These are phyloP conservation scores for Poeciliopsis retropinna DNA, from an alignment of 2,113 vertebrate genomes.

Conservation along the genomic window DNA sequence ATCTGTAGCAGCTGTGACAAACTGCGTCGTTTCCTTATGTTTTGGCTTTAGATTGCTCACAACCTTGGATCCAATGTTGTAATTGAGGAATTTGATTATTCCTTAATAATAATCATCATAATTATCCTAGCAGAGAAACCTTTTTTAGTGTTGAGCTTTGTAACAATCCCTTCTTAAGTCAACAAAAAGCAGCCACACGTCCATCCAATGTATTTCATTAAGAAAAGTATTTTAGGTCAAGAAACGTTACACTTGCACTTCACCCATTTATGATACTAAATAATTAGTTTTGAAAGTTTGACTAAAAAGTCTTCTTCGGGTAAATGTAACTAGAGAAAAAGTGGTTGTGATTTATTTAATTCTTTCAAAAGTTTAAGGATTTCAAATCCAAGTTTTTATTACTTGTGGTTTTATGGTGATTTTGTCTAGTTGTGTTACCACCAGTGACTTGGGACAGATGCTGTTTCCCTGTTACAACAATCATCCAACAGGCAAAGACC, in stretches of 20 bases:
- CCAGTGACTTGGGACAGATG: conserved; percentile 28
- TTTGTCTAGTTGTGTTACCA: conserved; percentile 43
- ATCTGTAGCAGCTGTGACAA: not conserved
- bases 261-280: no score
- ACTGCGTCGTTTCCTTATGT: not conserved
- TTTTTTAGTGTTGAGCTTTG: not conserved
- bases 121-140: not conserved
- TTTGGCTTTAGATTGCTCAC: not conserved
- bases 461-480: conserved; percentile 27
- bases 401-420: conserved; percentile 42
- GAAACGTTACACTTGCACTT: no score
- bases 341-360: not conserved
- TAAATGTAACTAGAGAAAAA: no score
- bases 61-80: not conserved
- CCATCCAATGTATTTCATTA: no score
- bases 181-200: not conserved
- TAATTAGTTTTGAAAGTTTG: no score
- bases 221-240: no score
- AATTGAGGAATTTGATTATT: not conserved
- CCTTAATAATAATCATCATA: not conserved
- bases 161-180: no score
- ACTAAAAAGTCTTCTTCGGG: no score
- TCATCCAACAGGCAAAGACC: conserved; percentile 32
- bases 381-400: conserved; percentile 5
- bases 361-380: not conserved